A percentile compares a stretch with the other conserved stretches of the same genome.
These are phyloP conservation scores for Phalanger gymnotis DNA, from an alignment of 2,797 vertebrate species.

Conservation along the genomic window DNA sequence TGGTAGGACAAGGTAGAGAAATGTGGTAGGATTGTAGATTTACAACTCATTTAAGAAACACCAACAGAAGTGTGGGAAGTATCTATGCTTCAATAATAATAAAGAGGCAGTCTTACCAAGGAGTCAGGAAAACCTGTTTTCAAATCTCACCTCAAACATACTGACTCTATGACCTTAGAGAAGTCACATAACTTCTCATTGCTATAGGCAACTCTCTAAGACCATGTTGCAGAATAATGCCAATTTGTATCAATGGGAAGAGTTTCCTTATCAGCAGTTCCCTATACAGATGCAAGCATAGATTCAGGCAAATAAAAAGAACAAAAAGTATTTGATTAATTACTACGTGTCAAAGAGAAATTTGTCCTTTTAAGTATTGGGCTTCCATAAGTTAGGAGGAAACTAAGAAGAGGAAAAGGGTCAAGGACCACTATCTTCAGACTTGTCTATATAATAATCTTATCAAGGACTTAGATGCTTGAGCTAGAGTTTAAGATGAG, in stretches of 20 bases:
- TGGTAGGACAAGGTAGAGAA: neutral
- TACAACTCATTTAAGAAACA: neutral
- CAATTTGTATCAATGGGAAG: neutral
- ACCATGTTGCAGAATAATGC: neutral
- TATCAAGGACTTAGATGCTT: conserved; percentile 8
- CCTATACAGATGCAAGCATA: neutral
- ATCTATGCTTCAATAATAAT: neutral
- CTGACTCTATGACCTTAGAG: neutral
- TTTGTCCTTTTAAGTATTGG: neutral
- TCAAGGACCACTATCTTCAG: neutral
- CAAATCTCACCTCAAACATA: neutral
- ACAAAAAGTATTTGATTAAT: neutral
- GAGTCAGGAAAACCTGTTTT: neutral
- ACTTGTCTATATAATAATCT: conserved; percentile 12
- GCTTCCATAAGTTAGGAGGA: conserved; percentile 16
- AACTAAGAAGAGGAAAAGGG: neutral
- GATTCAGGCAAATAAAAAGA: neutral
- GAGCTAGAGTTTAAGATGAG: too few species aligned
- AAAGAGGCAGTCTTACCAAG: neutral
- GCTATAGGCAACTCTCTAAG: neutral
- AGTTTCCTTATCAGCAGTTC: neutral
- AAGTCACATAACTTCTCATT: neutral
- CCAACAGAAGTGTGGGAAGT: neutral
- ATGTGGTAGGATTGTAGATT: neutral
- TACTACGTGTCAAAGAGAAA: neutral